Base-by-base conservation (phyloP, 2,797 vertebrate species). In the Streptopelia turtur region DNA sequence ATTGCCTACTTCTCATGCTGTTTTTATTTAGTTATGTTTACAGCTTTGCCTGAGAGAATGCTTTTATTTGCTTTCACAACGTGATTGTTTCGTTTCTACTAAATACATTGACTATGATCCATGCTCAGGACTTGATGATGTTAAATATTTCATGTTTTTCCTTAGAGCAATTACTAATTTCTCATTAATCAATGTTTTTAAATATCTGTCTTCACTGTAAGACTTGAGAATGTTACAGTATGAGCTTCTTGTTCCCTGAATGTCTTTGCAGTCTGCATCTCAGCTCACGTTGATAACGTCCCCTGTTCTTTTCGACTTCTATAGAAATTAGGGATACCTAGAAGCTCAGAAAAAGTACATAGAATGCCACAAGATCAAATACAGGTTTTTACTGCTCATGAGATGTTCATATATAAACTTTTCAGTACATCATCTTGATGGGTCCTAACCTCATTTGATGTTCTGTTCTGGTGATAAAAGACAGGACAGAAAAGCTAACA, bases 61-160 rank as follows among this genome's bases (percentile, higher is more conserved):
- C 1, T 87, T 84, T 66, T 86, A 68, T 64, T 95, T 93, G 43
- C 49, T 79, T 90, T 77, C 79, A 85, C 37, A 74, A 60, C 68
- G 33, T 76, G 52, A 93, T 89, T 83, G 22, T 52, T 95, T 72
- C 85, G 37, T 81, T 95, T 66, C 91, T 50, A 90, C 50, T 76
- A 78, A 77, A 50, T 75, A 43, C 28, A 35, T 71, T 90, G 37
- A 65, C 8, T 61, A 10, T 91, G 53, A 83, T 82, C 27, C 3
- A 3, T 33, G 31, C 27, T 76, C 20, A 59, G 33, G 7, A 17
- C 28, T 60, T 68, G 23, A 50, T 50, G 13, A 22, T 39, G 9
- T 20, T 71, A 95, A 80, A 53, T 70, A 68, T 89, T 87, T 78
- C 20, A 60, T 77, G 28, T 5, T 79, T 94, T 72, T 65, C 43